Evolutionary conservation across 2,797 vertebrate species (phyloP).

Genomic region (Centropyge bicolor): DNA sequence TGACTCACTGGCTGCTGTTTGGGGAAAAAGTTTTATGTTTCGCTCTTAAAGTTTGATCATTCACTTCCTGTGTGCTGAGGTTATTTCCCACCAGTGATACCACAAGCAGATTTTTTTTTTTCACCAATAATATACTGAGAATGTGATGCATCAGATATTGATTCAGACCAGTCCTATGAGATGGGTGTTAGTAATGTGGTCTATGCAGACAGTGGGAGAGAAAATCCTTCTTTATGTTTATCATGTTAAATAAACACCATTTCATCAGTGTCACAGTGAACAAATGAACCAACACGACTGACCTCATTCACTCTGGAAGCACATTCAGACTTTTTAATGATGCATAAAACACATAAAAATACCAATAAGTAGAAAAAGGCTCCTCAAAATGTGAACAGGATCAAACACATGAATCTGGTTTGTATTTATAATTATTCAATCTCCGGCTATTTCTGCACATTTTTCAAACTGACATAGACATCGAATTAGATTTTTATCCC

Average conservation of each 20-base stretch:
- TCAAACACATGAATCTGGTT: not conserved
- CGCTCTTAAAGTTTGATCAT: slow-evolving; percentile 4
- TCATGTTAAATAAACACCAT: not conserved
- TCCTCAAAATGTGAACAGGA: not conserved
- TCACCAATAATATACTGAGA: slow-evolving; percentile 7
- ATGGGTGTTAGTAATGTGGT: not conserved
- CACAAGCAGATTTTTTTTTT: not conserved
- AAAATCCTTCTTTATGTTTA: not conserved
- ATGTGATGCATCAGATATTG: slow-evolving; percentile 6
- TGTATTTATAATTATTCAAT: not conserved
- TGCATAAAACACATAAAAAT: not conserved
- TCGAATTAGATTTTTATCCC: slow-evolving; percentile 2
- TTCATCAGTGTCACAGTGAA: no score
- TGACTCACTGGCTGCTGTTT: slow-evolving; percentile 1
- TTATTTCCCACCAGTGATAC: slow-evolving; percentile 4
- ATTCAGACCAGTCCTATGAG: not conserved
- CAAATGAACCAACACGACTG: not conserved
- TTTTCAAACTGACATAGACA: not conserved
- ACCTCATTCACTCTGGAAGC: not conserved
- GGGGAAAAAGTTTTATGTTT: not conserved
- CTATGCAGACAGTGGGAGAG: not conserved
- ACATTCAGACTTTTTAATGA: not conserved
- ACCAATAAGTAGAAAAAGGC: not conserved
- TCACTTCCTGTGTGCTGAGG: slow-evolving; percentile 19
- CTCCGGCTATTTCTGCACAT: not conserved